A percentile compares a stretch with the other conserved stretches of the same genome.
Evolutionary conservation across 2,113 vertebrate species (phyloP).

Genomic region (Ameiurus melas): DNA sequence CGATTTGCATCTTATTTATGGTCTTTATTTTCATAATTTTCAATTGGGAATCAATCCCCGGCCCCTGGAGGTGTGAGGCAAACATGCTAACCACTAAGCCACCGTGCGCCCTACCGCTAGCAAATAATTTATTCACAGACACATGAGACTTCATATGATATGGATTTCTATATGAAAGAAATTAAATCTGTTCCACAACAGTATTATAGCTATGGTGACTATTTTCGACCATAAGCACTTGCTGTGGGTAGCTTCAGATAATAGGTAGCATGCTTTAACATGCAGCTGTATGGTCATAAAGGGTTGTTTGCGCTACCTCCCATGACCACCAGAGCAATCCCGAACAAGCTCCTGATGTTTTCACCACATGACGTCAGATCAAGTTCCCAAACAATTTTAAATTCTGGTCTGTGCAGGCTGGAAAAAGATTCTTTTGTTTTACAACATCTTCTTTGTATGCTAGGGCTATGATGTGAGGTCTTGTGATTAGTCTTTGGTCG

Average conservation of each 20-base stretch:
- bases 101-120: neutral
- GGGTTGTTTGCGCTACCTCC: neutral
- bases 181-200: neutral
- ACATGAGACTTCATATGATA: neutral
- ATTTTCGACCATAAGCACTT: neutral
- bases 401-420: slow-evolving; percentile 5
- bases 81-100: too few relatives aligned
- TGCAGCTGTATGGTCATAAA: slow-evolving; percentile 21
- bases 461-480: slow-evolving; percentile 16
- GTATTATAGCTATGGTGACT: neutral
- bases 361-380: slow-evolving; percentile 4
- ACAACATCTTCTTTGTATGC: neutral
- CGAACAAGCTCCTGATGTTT: neutral
- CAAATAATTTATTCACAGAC: neutral
- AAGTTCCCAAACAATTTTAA: neutral
- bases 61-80: too few relatives aligned
- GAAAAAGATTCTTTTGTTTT: slow-evolving; percentile 24
- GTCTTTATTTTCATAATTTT: too few relatives aligned
- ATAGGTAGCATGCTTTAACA: neutral
- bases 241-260: neutral
- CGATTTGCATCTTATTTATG: too few relatives aligned
- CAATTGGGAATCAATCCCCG: too few relatives aligned
- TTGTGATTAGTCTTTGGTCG: slow-evolving; percentile 33
- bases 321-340: neutral
- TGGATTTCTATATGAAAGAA: neutral